Conservation (phyloP, 2,797 vertebrate species). For the Crocidura indochinensis region DNA sequence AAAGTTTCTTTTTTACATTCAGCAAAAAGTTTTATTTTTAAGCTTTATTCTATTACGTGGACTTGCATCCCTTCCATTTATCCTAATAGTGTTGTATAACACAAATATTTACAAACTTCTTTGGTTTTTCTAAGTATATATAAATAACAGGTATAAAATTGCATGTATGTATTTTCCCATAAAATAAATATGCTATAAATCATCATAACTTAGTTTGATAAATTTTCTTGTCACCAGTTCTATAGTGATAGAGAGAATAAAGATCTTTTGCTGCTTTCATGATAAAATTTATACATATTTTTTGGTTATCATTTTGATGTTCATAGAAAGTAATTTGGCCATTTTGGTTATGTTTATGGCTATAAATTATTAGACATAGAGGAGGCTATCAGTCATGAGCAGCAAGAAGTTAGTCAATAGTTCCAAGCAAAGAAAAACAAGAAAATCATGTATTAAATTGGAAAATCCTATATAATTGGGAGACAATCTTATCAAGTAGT, state of each 20-base stretch:
- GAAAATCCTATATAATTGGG: conserved; percentile 3
- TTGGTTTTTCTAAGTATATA: not conserved
- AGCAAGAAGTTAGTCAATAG: not conserved
- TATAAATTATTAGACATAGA: not conserved
- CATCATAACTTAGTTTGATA: not conserved
- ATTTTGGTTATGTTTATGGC: not conserved
- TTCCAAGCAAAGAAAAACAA: conserved; percentile 48
- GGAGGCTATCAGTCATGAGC: not conserved
- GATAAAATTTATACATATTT: conserved; percentile 7
- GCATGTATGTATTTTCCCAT: not conserved
- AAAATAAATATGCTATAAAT: not conserved
- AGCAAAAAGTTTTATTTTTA: conserved; percentile 31
- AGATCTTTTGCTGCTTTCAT: not conserved
- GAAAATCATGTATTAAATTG: conserved; percentile 13
- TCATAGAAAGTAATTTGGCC: not conserved
- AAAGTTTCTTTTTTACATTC: conserved; percentile 54
- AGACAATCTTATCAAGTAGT: not conserved
- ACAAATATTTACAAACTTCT: not conserved
- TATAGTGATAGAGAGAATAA: conserved; percentile 29
- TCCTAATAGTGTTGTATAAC: conserved; percentile 7
- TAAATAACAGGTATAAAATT: not conserved
- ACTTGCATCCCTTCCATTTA: not conserved
- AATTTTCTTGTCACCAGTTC: not conserved
- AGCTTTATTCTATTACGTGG: not conserved
- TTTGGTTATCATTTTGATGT: conserved; percentile 51